Evolutionary conservation across 2,797 vertebrate species (phyloP).

Genomic region (Aldrovandia affinis): DNA sequence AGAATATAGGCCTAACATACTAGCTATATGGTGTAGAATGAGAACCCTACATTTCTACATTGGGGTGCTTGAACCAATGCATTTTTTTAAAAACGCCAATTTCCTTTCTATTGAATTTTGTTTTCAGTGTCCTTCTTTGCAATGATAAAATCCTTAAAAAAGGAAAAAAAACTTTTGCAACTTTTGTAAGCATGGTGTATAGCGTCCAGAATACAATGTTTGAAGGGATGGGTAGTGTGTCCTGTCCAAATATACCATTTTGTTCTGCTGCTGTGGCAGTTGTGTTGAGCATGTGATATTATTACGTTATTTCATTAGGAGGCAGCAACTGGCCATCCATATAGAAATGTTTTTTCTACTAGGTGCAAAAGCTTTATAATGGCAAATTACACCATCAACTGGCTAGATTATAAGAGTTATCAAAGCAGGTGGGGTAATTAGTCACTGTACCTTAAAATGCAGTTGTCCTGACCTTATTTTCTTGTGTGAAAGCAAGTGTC

Average conservation of each 20-base stretch:
- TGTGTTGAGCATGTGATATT: neutral
- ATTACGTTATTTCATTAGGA: neutral
- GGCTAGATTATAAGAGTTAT: neutral
- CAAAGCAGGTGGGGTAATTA: neutral
- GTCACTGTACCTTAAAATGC: neutral
- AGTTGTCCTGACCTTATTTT: neutral
- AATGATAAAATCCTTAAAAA: neutral
- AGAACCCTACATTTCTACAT: neutral
- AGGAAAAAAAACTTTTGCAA: slow-evolving; percentile 14
- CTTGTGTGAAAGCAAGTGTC: neutral
- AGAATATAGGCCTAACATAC: slow-evolving; percentile 13
- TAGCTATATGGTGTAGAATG: slow-evolving; percentile 15
- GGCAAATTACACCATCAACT: neutral
- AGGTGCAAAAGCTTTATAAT: neutral
- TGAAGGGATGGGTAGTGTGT: neutral
- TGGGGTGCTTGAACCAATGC: slow-evolving; percentile 2
- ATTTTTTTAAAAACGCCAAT: too few species aligned
- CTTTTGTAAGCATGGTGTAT: neutral
- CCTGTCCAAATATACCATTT: neutral
- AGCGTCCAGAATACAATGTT: neutral
- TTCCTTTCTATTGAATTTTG: neutral
- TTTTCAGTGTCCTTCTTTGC: neutral
- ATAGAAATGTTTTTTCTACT: neutral
- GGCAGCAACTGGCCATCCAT: neutral
- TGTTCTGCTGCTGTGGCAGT: neutral